phyloP scores from a whole-genome alignment of 2,113 vertebrate genomes.

The Cinclus cinclus region DNA sequence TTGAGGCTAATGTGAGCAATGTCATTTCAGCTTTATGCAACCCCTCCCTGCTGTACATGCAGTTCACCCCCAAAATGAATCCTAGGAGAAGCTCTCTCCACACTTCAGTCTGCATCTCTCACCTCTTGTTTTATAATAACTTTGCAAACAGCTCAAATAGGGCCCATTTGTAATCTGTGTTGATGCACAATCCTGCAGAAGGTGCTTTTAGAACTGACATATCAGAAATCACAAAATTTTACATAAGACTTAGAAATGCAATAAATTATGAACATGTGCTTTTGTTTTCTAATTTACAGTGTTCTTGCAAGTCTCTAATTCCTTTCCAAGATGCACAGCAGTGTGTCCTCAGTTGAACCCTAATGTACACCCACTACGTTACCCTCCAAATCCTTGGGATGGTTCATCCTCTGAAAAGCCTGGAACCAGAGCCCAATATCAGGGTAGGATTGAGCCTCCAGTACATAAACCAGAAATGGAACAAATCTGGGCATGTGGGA shows the following conservation, averaged over 20 bases:
- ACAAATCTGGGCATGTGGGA: constrained; percentile 44
- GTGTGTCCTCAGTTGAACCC: background rate
- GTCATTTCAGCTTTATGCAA: background rate
- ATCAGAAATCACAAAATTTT: background rate
- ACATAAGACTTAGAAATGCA: background rate
- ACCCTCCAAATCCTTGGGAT: background rate
- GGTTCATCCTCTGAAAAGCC: background rate
- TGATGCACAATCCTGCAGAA: background rate
- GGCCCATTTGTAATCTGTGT: background rate
- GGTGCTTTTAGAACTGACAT: background rate
- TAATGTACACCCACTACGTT: background rate
- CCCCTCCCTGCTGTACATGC: background rate
- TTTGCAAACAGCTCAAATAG: background rate
- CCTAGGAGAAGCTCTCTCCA: background rate
- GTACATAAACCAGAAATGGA: background rate
- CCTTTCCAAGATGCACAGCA: background rate
- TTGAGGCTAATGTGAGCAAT: background rate
- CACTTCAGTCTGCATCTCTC: background rate
- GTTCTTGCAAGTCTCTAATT: background rate
- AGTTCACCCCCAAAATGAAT: background rate
- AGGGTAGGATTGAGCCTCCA: background rate
- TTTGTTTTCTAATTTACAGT: constrained; percentile 6
- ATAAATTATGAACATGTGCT: background rate
- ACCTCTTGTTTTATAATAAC: background rate
- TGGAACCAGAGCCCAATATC: background rate